Percentiles rank a stretch among this genome's conserved stretches.
phyloP scores from a whole-genome alignment of 2,797 vertebrate species.

The Amniataba percoides region DNA sequence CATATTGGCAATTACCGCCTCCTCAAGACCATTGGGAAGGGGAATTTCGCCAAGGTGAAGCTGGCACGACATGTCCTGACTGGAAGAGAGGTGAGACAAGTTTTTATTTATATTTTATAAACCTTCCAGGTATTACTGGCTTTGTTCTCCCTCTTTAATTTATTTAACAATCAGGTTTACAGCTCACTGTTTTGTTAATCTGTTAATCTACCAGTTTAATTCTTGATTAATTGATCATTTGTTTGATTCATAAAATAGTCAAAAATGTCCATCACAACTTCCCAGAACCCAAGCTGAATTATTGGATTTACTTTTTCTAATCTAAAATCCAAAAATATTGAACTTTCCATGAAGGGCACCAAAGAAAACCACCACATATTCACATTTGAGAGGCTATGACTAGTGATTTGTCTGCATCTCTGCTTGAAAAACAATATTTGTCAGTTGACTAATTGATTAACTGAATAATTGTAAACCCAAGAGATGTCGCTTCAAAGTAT shows the following conservation, averaged over 20 bases:
- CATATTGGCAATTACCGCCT: slow-evolving; percentile 96
- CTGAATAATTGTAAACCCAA: neutral
- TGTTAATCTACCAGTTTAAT: neutral
- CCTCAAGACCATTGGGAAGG: slow-evolving; percentile 97
- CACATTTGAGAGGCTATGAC: neutral
- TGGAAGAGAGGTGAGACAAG: slow-evolving; percentile 91
- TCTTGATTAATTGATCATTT: neutral
- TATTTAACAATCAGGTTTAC: slow-evolving; percentile 1
- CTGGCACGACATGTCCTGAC: slow-evolving; percentile 94
- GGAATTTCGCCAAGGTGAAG: slow-evolving; percentile 97
- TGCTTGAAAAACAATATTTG: neutral
- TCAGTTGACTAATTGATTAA: neutral
- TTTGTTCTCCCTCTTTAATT: neutral
- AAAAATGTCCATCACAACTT: neutral
- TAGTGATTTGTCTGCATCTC: neutral
- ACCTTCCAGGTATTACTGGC: neutral
- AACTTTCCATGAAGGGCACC: neutral
- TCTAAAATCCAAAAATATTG: neutral
- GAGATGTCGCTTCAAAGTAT: neutral
- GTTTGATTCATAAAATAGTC: neutral
- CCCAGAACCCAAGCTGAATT: neutral
- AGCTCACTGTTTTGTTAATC: neutral
- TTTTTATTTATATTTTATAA: slow-evolving; percentile 2
- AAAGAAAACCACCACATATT: neutral
- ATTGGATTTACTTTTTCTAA: neutral